These are phyloP conservation scores for Harlomillsia oculata DNA, from an alignment of 1,140 invertebrate genomes.

Conservation along the genomic window DNA sequence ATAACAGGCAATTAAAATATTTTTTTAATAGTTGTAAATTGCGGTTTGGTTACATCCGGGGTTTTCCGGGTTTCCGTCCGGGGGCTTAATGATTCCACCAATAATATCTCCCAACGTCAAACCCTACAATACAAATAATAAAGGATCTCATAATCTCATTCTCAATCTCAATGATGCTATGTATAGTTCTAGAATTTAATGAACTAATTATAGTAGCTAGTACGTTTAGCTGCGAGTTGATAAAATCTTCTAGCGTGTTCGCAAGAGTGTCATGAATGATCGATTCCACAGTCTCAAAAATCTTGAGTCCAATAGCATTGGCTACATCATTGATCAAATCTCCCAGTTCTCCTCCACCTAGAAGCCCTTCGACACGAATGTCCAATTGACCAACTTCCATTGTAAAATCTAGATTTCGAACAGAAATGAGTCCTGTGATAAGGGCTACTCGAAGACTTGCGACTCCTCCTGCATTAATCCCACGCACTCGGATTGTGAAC, in stretches of 20 bases:
- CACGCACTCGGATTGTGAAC: background rate
- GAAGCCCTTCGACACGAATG: conserved; percentile 10
- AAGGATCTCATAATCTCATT: background rate
- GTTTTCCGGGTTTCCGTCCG: too few species aligned
- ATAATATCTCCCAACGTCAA: conserved; percentile 1
- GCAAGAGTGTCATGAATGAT: conserved; percentile 6
- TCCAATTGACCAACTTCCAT: background rate
- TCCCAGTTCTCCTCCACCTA: conserved; percentile 14
- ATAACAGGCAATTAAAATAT: too few species aligned
- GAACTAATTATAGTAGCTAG: background rate
- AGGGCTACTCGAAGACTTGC: background rate
- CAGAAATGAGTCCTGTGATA: background rate
- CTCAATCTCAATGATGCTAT: background rate
- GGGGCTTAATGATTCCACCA: conserved; percentile 1
- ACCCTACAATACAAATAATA: conserved; percentile 1
- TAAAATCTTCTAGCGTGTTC: background rate
- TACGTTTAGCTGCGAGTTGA: conserved; percentile 2
- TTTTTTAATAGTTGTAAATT: too few species aligned
- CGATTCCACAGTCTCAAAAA: conserved; percentile 6
- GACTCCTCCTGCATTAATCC: background rate
- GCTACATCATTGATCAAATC: conserved; percentile 12
- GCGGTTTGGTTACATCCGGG: too few species aligned
- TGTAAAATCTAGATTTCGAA: background rate
- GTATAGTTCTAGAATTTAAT: background rate
- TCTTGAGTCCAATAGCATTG: conserved; percentile 1